Evolutionary conservation across 1,140 invertebrate species (phyloP).

Genomic region (Tetramorium simillimum): DNA sequence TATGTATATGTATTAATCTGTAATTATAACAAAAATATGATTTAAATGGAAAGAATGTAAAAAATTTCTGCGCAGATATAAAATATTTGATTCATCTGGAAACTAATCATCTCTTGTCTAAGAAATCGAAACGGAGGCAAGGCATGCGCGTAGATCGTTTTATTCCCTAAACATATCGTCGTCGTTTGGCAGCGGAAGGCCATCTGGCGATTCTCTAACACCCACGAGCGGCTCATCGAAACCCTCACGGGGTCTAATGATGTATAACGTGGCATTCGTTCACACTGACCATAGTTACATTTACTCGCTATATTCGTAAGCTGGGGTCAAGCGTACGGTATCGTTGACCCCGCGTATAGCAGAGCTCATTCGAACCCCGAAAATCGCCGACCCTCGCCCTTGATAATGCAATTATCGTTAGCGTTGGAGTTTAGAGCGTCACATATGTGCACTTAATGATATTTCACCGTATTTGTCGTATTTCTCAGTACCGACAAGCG

Average conservation of each 20-base stretch:
- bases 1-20: too few species aligned
- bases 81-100: not conserved
- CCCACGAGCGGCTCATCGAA: constrained; percentile 72
- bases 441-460: constrained; percentile 64
- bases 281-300: constrained; percentile 62
- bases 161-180: constrained; percentile 62
- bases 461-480: constrained; percentile 23
- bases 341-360: constrained; percentile 64
- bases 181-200: constrained; percentile 67
- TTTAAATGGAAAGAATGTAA: not conserved
- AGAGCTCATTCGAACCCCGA: constrained; percentile 38
- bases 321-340: constrained; percentile 77
- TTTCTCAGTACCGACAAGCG: not conserved
- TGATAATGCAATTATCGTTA: constrained; percentile 82
- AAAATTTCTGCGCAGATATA: not conserved
- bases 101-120: constrained; percentile 13
- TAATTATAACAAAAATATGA: not conserved
- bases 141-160: constrained; percentile 46
- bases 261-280: constrained; percentile 76
- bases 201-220: constrained; percentile 80
- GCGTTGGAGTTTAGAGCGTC: constrained; percentile 72
- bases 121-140: constrained; percentile 35
- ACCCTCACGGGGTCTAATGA: constrained; percentile 77
- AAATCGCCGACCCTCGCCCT: constrained; percentile 66
- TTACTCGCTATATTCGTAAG: constrained; percentile 59